Evolutionary conservation across 2,888 invertebrate genomes (phyloP).

Genomic region (Lasius platythorax): DNA sequence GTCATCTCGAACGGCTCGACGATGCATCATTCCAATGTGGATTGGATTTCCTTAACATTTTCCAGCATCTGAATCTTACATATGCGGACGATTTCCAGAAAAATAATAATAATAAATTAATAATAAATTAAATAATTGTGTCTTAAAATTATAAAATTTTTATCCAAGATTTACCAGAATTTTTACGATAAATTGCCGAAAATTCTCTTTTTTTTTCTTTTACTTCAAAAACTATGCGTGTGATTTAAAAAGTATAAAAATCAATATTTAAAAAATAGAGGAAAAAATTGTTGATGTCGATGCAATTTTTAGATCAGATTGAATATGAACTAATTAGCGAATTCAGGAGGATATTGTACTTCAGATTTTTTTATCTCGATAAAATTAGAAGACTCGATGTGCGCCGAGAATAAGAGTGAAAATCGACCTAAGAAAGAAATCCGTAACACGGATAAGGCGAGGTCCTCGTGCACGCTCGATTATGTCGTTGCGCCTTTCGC

Average conservation of each 20-base stretch:
- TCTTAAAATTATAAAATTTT: background rate
- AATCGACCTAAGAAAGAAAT: background rate
- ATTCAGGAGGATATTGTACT: background rate
- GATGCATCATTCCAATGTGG: background rate
- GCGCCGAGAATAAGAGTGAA: background rate
- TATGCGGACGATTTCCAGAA: background rate
- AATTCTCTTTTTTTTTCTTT: background rate
- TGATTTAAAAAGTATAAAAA: background rate
- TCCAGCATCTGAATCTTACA: background rate
- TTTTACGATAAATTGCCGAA: background rate
- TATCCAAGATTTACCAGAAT: background rate
- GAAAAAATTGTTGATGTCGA: background rate
- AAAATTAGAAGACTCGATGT: background rate
- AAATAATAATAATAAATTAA: background rate
- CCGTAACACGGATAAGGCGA: background rate
- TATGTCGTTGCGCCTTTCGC: conserved; percentile 43
- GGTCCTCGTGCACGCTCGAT: conserved; percentile 39
- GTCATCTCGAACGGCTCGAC: conserved; percentile 29
- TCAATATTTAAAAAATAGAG: background rate
- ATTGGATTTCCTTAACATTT: background rate
- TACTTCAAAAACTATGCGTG: background rate
- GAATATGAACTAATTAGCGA: background rate
- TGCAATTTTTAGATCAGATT: background rate
- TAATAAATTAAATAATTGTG: background rate
- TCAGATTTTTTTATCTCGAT: background rate